Evolutionary conservation across 2,797 vertebrate species (phyloP).

Genomic region (Gambusia yucatana): DNA sequence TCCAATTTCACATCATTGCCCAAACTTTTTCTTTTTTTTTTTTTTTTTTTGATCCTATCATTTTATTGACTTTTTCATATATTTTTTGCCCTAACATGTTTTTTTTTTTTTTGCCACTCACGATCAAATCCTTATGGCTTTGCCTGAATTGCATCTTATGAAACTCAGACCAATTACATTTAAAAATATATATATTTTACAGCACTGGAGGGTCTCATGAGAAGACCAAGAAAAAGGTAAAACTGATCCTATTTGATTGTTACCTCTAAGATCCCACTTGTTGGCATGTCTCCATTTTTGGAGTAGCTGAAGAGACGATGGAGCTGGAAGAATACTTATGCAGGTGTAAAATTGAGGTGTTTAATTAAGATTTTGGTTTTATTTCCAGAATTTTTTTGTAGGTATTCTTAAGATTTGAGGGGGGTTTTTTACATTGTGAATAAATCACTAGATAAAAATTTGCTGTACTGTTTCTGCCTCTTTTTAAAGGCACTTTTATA

Average conservation of each 20-base stretch:
- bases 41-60: conserved; percentile 59
- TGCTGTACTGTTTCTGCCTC: background rate
- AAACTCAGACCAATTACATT: conserved; percentile 37
- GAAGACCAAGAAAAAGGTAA: conserved; percentile 18
- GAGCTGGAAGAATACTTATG: background rate
- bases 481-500: background rate
- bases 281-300: conserved; percentile 3
- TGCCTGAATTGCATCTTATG: conserved; percentile 27
- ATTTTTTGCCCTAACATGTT: conserved; percentile 6
- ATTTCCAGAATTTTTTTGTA: background rate
- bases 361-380: background rate
- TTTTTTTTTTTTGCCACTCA: conserved; percentile 11
- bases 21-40: conserved; percentile 49
- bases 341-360: background rate
- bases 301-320: conserved; percentile 13
- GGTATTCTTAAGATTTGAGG: background rate
- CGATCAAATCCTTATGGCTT: conserved; percentile 20
- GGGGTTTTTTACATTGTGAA: background rate
- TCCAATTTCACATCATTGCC: conserved; percentile 61
- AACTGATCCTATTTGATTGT: conserved; percentile 34
- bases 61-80: conserved; percentile 33
- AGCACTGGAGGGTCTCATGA: background rate
- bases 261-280: conserved; percentile 35
- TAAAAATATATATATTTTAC: conserved; percentile 19
- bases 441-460: background rate